phyloP scores from a whole-genome alignment of 1,140 invertebrate species.

The Ericerus pela region DNA sequence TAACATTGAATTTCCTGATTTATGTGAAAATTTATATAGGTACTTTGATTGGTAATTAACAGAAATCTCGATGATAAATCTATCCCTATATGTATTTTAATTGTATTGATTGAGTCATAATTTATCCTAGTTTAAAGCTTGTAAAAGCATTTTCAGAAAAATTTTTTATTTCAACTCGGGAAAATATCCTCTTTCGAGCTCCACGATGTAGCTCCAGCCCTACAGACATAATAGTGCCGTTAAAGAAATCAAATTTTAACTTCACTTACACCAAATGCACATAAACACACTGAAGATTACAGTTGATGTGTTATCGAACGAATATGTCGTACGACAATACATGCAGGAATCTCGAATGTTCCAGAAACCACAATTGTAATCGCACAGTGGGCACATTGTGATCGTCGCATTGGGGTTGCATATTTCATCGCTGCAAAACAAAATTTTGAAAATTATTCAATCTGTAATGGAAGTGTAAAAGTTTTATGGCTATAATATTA shows the following conservation, averaged over 20 bases:
- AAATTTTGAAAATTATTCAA: slow-evolving; percentile 20
- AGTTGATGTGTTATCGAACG: slow-evolving; percentile 90
- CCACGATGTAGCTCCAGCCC: no score
- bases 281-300: slow-evolving; percentile 91
- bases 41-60: no score
- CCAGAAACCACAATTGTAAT: slow-evolving; percentile 77
- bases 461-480: no score
- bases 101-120: no score
- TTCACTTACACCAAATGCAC: slow-evolving; percentile 77
- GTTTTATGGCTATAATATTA: no score
- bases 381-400: slow-evolving; percentile 72
- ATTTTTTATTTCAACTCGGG: slow-evolving; percentile 2
- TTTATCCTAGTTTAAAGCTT: no score
- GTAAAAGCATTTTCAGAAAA: no score
- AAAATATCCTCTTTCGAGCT: no score
- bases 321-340: slow-evolving; percentile 72
- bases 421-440: slow-evolving; percentile 55
- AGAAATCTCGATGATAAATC: no score
- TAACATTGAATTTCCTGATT: no score
- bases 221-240: neutral
- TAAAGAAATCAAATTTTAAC: neutral
- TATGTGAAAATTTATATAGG: no score
- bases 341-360: slow-evolving; percentile 66
- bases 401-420: slow-evolving; percentile 46
- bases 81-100: no score